Base-by-base conservation (phyloP, 2,888 invertebrate genomes). In the Andrena hattorfiana region DNA sequence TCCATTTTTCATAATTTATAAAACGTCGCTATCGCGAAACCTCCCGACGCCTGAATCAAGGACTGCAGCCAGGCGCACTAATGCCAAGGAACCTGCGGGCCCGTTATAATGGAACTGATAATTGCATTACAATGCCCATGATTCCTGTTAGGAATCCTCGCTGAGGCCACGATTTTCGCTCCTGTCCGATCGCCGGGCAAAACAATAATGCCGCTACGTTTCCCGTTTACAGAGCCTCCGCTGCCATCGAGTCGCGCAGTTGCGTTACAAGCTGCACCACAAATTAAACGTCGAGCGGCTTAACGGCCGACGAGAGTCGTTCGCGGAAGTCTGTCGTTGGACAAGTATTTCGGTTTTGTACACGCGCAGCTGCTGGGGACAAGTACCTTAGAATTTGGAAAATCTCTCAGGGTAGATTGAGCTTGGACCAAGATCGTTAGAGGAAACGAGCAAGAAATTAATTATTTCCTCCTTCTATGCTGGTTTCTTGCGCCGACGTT, bases 31-130 rank as follows among this genome's bases (percentile, higher is more conserved):
- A 56, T 5, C 51, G 71, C 48, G 67, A 77, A 67, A 28, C 56
- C 8, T 7, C 16, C 7, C 2, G 26, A 32, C 54, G 60, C 0
- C 16, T 67, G 51, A 54, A 67, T 67, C 48, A 48, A 66, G 60
- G 42, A 67, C 26, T 60, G 56, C 42, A 42, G 13, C 42, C 13
- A 42, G 42, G 6, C 23, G n/a, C 23, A 7, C 20, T 26, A 56
- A 26, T 28, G 56, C 20, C n/a, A 42, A 60, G 60, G 49, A 23
- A 64, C 49, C 30, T 42, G n/a, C n/a, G 10, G 51, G 30, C 20
- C 81, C 83, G 76, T 81, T 81, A 77, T 73, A 77, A 74, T 42
- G 69, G 4, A 48, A 63, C 62, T 74, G 56, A 81, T 74, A 81
- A 74, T 81, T 42, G 42, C 72, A 64, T 63, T 54, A 56, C 66